Evolutionary conservation across 2,113 vertebrate species (phyloP).

Genomic region (Xiphias gladius): DNA sequence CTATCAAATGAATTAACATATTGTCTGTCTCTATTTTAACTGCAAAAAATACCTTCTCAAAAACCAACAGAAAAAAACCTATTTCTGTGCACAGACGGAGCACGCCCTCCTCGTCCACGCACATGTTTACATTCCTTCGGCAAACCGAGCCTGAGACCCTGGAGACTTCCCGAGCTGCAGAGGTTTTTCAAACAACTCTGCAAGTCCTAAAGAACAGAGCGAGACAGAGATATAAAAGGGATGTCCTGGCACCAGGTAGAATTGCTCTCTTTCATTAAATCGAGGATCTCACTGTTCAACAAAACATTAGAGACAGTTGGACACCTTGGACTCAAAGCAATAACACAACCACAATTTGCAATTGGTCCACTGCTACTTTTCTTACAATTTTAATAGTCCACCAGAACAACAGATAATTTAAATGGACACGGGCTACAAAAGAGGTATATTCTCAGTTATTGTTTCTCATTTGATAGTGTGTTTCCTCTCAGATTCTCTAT

Average conservation of each 20-base stretch:
- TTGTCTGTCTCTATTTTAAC: not conserved
- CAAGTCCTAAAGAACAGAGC: conserved; percentile 74
- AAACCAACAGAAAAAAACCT: not conserved
- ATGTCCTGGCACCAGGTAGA: conserved; percentile 79
- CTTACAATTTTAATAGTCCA: not conserved
- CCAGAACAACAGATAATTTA: not conserved
- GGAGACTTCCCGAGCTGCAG: conserved; percentile 85
- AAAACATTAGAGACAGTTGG: not conserved
- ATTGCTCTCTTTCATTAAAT: conserved; percentile 32
- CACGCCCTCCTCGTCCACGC: conserved; percentile 52
- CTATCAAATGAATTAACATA: not conserved
- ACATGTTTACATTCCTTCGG: conserved; percentile 81
- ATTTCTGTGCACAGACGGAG: conserved; percentile 57
- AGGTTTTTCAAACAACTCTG: conserved; percentile 87
- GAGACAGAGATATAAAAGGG: conserved; percentile 69
- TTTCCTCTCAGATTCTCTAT: not conserved
- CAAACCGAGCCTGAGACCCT: conserved; percentile 79
- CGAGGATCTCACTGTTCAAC: not conserved
- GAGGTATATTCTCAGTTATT: not conserved
- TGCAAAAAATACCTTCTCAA: not conserved
- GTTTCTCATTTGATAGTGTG: not conserved
- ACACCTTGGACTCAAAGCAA: not conserved
- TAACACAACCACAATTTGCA: not conserved
- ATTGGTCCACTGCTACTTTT: not conserved
- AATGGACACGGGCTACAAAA: not conserved